phyloP scores from a whole-genome alignment of 2,797 vertebrate species.

The Sebastes melanostomus region DNA sequence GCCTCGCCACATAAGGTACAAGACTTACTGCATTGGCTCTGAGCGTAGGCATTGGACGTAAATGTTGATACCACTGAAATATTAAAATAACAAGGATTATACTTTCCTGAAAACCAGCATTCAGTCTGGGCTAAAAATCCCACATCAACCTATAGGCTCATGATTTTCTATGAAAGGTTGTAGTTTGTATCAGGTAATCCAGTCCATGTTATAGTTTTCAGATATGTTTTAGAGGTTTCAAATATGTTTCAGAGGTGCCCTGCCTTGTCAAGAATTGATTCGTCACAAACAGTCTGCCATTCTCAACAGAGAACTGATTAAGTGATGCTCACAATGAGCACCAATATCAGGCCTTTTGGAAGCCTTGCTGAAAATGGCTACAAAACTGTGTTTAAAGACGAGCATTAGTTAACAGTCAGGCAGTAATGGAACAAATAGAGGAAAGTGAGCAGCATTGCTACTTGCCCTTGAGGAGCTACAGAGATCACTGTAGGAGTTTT shows the following conservation, averaged over 20 bases:
- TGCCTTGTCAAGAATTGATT: background rate
- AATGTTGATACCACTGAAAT: background rate
- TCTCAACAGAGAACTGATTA: background rate
- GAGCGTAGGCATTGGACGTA: background rate
- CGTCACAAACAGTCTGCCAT: background rate
- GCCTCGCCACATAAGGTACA: background rate
- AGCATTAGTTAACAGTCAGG: constrained; percentile 9
- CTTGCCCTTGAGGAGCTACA: constrained; percentile 1
- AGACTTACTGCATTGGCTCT: background rate
- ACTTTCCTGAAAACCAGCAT: background rate
- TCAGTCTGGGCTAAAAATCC: background rate
- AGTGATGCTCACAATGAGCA: background rate
- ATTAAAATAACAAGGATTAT: too few relatives aligned
- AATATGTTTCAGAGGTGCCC: background rate
- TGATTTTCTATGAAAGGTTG: background rate
- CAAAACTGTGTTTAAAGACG: background rate
- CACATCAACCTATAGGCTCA: background rate
- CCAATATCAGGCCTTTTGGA: background rate
- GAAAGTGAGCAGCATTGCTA: background rate
- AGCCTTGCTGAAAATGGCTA: background rate
- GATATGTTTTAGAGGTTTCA: background rate
- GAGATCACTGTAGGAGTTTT: background rate
- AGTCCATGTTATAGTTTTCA: background rate
- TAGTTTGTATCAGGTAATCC: background rate
- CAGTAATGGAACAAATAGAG: background rate